Evolutionary conservation across 64 coral and sea anemone species (phyloP), one percentile per base, ranked within the genome.

Genomic region (Hydrozoanthus tunicans): DNA sequence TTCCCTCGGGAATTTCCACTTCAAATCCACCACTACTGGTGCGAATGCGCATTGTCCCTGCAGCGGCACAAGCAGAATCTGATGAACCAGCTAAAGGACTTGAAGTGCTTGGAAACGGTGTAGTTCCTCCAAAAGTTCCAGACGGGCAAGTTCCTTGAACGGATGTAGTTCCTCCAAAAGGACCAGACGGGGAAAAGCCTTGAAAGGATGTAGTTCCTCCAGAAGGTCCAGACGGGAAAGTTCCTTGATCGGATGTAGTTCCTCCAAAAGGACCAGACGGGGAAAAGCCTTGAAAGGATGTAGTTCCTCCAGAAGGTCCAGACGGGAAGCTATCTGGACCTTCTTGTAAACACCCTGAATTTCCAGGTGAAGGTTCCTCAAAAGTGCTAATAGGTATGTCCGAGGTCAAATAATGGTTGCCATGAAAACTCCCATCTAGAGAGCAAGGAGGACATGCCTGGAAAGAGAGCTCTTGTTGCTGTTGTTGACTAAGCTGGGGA

Each of bases 1-100:
- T 86, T 32, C 83, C 83, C 13, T n/a, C 24, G 7, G 66, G 69
- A 5, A 86, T 86, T 9, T 58, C 17, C 9, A 86, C 83, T 2
- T 56, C 53, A 86, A 59, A 86, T 58, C 83, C 68, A 11, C 57
- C 66, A 7, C 7, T 43, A 3, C 66, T 72, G 54, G 52, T 58
- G 43, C 55, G 59, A 27, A 58, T 86, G 1, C 9, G 53, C 71
- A 52, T 20, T 58, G 51, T n/a, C 24, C 15, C 3, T 56, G 14
- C 66, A 57, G 54, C 24, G 32, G 12, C 12, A 68, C 51, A 10
- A 58, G 7, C 32, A 43, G 32, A 43, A 43, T 43, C 32, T 53
- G 62, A 15, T 84, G 81, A 17, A 6, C 3, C 13, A 67, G 20
- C 15, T 83, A 52, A 32, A 52, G 7, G 7, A 12, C 43, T 23